Evolutionary conservation across 2,113 vertebrate species (phyloP).

Genomic region (Cavia porcellus): DNA sequence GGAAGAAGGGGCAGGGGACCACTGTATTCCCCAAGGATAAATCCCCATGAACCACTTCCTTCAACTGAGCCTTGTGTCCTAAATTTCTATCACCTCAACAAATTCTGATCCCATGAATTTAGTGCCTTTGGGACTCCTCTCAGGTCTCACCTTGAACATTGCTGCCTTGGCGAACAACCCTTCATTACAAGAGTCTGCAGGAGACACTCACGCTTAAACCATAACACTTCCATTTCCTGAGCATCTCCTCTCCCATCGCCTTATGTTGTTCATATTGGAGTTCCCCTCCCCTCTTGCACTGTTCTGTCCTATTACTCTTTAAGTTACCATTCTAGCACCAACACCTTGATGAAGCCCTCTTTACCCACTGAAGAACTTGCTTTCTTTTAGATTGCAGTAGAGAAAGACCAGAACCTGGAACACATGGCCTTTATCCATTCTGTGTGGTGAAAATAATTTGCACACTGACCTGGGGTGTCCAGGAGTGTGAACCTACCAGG

Average conservation of each 20-base stretch:
- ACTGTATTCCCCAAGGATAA: not conserved
- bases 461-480: not conserved
- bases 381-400: not conserved
- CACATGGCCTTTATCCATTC: not conserved
- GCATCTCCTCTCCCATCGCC: not conserved
- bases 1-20: too few relatives aligned
- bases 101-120: not conserved
- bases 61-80: not conserved
- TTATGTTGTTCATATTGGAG: not conserved
- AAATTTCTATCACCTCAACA: not conserved
- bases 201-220: too few relatives aligned
- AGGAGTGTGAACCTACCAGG: not conserved
- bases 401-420: not conserved
- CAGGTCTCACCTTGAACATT: too few relatives aligned
- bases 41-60: not conserved
- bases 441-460: constrained; percentile 1
- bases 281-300: not conserved
- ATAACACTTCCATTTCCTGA: not conserved
- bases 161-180: not conserved
- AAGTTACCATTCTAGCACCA: not conserved
- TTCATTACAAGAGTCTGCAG: not conserved
- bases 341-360: not conserved
- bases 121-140: not conserved
- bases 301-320: not conserved
- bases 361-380: not conserved